Percentiles rank a stretch among this genome's conserved stretches.
Evolutionary conservation across 2,797 vertebrate species (phyloP).

Genomic region (Centroberyx gerrardi): DNA sequence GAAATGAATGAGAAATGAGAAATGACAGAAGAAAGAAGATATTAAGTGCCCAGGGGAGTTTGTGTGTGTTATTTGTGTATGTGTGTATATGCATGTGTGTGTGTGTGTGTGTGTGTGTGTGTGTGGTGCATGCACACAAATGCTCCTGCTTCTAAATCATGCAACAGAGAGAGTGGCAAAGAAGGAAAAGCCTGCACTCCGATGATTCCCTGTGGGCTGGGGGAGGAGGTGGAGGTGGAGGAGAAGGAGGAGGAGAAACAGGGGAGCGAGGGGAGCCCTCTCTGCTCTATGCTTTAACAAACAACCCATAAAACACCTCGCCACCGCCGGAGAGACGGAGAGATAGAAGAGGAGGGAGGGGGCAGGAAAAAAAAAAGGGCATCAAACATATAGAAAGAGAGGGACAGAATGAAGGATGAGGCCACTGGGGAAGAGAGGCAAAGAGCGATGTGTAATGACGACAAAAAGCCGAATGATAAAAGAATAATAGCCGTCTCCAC

Average conservation of each 20-base stretch:
- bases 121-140: slow-evolving; percentile 36
- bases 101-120: slow-evolving; percentile 33
- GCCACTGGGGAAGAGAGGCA: slow-evolving; percentile 33
- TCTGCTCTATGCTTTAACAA: slow-evolving; percentile 67
- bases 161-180: slow-evolving; percentile 66
- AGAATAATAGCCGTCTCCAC: slow-evolving; percentile 57
- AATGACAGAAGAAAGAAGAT: slow-evolving; percentile 48
- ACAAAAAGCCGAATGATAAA: slow-evolving; percentile 69
- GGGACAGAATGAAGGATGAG: slow-evolving; percentile 46
- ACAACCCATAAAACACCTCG: slow-evolving; percentile 68
- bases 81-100: slow-evolving; percentile 33
- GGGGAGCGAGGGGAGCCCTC: slow-evolving; percentile 31
- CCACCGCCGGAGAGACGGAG: slow-evolving; percentile 30
- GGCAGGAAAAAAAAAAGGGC: background rate
- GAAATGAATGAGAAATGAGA: slow-evolving; percentile 48
- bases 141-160: slow-evolving; percentile 70
- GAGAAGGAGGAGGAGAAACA: slow-evolving; percentile 31
- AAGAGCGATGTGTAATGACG: slow-evolving; percentile 58
- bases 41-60: slow-evolving; percentile 59
- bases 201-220: slow-evolving; percentile 47
- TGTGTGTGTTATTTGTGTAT: slow-evolving; percentile 31
- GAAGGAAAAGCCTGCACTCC: slow-evolving; percentile 66
- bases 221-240: slow-evolving; percentile 19
- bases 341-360: slow-evolving; percentile 14
- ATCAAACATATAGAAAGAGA: slow-evolving; percentile 24